These are phyloP conservation scores for Grapholita molesta DNA, from an alignment of 1,140 invertebrate genomes.

Conservation along the genomic window DNA sequence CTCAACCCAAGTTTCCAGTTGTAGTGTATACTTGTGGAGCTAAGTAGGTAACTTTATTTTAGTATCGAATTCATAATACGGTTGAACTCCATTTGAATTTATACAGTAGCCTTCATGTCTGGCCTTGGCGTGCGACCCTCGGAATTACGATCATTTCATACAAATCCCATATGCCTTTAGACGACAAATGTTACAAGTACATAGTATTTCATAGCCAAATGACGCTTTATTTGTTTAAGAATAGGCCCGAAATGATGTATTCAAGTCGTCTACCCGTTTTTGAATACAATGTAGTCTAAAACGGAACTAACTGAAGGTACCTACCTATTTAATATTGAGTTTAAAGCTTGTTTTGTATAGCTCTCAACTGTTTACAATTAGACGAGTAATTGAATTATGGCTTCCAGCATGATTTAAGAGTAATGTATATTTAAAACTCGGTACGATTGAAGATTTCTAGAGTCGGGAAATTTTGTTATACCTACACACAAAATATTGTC, in stretches of 20 bases:
- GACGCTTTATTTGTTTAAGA: not conserved
- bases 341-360: not conserved
- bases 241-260: not conserved
- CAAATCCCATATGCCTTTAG: not conserved
- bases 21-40: not conserved
- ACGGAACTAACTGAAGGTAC: not conserved
- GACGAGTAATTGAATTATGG: too few relatives aligned
- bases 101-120: not conserved
- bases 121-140: not conserved
- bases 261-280: not conserved
- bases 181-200: not conserved
- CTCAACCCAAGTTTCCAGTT: not conserved
- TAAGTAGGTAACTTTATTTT: not conserved
- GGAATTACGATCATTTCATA: not conserved
- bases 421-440: not conserved
- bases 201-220: not conserved
- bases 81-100: not conserved
- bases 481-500: not conserved
- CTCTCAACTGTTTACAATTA: not conserved
- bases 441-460: not conserved
- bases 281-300: not conserved
- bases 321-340: not conserved
- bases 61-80: not conserved
- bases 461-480: too few relatives aligned
- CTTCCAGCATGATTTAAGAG: too few relatives aligned